Percentiles rank a stretch among this genome's conserved stretches.
Evolutionary conservation across 2,888 invertebrate species (phyloP).

Genomic region (Erebia ligea): DNA sequence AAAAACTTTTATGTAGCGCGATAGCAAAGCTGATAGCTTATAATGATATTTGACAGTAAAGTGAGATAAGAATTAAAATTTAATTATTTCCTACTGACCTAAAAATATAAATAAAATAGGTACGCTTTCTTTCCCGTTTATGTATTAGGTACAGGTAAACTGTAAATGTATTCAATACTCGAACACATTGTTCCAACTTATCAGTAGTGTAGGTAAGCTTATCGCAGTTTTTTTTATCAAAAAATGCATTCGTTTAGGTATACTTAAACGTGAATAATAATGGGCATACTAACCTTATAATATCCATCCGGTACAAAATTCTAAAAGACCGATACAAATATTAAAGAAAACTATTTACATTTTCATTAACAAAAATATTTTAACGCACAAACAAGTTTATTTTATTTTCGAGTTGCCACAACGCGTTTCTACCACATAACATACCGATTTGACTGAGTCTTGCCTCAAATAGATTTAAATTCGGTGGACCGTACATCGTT

Average conservation of each 20-base stretch:
- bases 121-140: too few relatives aligned
- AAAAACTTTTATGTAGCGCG: too few relatives aligned
- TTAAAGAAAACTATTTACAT: constrained; percentile 24
- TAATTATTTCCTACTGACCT: background rate
- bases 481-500: constrained; percentile 21
- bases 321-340: background rate
- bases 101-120: background rate
- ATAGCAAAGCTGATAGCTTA: too few relatives aligned
- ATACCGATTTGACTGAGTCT: constrained; percentile 53
- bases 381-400: constrained; percentile 11
- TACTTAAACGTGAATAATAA: background rate
- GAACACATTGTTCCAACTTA: constrained; percentile 1
- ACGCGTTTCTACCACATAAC: constrained; percentile 17
- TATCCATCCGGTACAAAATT: constrained; percentile 2
- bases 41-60: too few relatives aligned
- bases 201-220: background rate
- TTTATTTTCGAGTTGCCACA: constrained; percentile 5
- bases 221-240: background rate
- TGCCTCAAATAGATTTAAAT: constrained; percentile 51
- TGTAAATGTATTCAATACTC: background rate
- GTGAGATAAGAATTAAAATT: background rate
- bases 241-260: background rate
- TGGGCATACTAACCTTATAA: constrained; percentile 6
- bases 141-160: background rate
- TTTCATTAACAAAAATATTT: constrained; percentile 23